phyloP scores from a whole-genome alignment of 1,140 invertebrate species.

The Sminthurinus signatus region DNA sequence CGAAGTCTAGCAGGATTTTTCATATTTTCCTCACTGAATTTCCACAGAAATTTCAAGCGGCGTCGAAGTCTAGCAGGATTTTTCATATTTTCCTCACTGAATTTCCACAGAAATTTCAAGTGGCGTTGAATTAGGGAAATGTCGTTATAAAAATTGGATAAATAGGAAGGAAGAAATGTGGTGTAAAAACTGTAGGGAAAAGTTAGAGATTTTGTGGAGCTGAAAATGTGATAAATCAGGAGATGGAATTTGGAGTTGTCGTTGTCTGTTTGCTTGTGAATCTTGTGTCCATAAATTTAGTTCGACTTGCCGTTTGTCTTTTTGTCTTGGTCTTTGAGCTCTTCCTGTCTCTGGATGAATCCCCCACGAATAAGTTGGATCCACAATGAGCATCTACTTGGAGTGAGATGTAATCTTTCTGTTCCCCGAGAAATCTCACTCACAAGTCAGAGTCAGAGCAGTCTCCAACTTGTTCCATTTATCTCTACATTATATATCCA shows the following conservation, averaged over 20 bases:
- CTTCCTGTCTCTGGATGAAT: background rate
- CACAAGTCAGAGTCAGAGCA: no score
- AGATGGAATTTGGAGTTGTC: no score
- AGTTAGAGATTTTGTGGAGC: slow-evolving; percentile 27
- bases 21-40: no score
- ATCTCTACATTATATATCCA: background rate
- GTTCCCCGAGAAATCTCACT: no score
- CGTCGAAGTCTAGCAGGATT: background rate
- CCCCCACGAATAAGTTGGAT: no score
- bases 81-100: no score
- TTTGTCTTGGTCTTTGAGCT: background rate
- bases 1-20: no score
- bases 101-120: no score
- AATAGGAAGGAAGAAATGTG: background rate
- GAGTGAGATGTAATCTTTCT: no score
- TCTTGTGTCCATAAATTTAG: slow-evolving; percentile 35
- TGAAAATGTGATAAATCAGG: slow-evolving; percentile 39
- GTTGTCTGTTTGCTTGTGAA: slow-evolving; percentile 14
- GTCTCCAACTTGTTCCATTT: background rate
- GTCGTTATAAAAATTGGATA: background rate
- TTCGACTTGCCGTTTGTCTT: slow-evolving; percentile 13
- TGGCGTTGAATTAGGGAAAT: background rate
- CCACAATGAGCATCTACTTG: no score
- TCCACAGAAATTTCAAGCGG: no score
- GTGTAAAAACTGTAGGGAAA: slow-evolving; percentile 31